Conservation (phyloP, 2,888 invertebrate species). For the Thyatira batis region DNA sequence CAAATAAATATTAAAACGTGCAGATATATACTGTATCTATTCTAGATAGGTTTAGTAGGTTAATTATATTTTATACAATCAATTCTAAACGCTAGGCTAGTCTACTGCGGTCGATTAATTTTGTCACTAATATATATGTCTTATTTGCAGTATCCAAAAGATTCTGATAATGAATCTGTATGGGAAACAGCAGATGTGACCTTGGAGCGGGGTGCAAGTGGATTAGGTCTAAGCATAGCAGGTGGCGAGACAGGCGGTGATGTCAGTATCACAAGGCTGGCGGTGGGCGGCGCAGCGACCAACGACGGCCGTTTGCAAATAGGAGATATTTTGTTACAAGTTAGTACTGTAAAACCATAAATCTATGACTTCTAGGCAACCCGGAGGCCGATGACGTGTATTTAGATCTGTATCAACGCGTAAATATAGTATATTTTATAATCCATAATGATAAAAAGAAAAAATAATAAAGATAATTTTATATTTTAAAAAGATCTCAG, state of each 20-base stretch:
- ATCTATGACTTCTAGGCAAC: too few relatives aligned
- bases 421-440: too few relatives aligned
- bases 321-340: slow-evolving; percentile 95
- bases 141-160: slow-evolving; percentile 55
- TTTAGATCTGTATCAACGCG: too few relatives aligned
- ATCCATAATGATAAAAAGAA: too few relatives aligned
- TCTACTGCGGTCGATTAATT: not conserved
- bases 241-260: slow-evolving; percentile 98
- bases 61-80: too few relatives aligned
- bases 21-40: too few relatives aligned
- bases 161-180: slow-evolving; percentile 85
- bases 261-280: slow-evolving; percentile 98
- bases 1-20: not conserved
- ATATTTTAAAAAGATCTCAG: slow-evolving; percentile 8
- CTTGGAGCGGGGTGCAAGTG: slow-evolving; percentile 92
- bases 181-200: slow-evolving; percentile 97
- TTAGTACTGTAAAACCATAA: slow-evolving; percentile 36
- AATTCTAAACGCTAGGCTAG: too few relatives aligned
- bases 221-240: slow-evolving; percentile 98
- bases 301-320: slow-evolving; percentile 92
- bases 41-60: too few relatives aligned
- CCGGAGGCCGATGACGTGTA: too few relatives aligned
- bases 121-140: slow-evolving; percentile 9
- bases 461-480: too few relatives aligned
- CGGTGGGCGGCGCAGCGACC: slow-evolving; percentile 96